Evolutionary conservation across 1,140 invertebrate genomes (phyloP), one percentile per base, ranked within the genome.

Genomic region (Procambarus clarkii): DNA sequence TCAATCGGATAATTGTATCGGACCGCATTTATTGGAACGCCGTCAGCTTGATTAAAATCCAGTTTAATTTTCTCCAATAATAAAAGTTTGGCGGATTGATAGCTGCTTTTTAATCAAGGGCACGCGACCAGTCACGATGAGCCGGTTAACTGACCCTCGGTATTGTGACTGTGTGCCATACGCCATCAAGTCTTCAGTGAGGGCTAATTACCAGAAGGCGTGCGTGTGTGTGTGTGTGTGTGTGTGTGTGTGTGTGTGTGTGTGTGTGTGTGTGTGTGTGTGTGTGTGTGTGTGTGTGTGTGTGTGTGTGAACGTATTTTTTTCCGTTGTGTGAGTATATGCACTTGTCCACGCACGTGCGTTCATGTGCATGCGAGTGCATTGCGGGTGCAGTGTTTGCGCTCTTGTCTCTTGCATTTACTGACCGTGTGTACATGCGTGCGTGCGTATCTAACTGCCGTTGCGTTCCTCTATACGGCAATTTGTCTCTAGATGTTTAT

Each of bases 1-100:
- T 34, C 69, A 7, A 74, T 34, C 69, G 69, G 69, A 34, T 74
- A 44, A 74, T 4, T 34, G 69, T 74, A 34, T 74, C 24, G 69
- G n/a, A 24, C 7, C 2, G n/a, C 69, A 74, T 24, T 34, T 74
- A 74, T 74, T 74, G n/a, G n/a, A 34, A 24, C 69, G 69, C 2
- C 69, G n/a, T 4, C 69, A 34, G n/a, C 15, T 74, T 74, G n/a
- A 74, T 74, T 74, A 74, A 74, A 74, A 74, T 34, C n/a, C 69
- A 34, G 69, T 74, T 74, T 24, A 74, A 74, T 74, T 74, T 34
- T 74, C n/a, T 21, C 69, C 69, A 74, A 74, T 74, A 74, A 34
- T 74, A 74, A 74, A 74, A 74, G n/a, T 34, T 34, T 34, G n/a
- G 2, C 24, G 0, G 69, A 74, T 2, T 74, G 69, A 74, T 34